Evolutionary conservation across 2,113 vertebrate species (phyloP), one percentile per base, ranked within the genome.

Genomic region (Platysternon megacephalum): DNA sequence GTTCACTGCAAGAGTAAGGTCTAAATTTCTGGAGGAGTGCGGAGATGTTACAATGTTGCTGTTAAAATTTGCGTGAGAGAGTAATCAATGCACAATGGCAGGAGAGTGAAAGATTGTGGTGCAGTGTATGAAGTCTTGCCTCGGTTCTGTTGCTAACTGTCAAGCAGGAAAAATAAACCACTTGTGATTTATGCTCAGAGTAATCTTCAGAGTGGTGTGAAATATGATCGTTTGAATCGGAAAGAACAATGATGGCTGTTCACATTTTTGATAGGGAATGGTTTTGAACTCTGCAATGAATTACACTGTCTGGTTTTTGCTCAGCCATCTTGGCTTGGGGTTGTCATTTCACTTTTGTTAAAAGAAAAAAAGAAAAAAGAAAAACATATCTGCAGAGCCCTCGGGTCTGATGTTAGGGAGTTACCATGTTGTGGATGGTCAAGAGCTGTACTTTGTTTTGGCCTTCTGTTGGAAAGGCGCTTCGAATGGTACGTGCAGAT

Each of bases 171-270:
- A 93, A 95, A 96, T 94, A 95, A 97, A 95, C 84, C 94, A 74
- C 89, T 51, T 74, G 84, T 95, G 95, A 97, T 97, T 96, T 94
- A 94, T 95, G 29, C 88, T 76, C 28, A 2, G 90, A 91, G 72
- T 93, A 96, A 95, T 96, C 95, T 97, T 93, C 14, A 7, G 58
- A 88, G 87, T 94, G 91, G 96, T 91, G 94, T 94, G 91, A 97
- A 97, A 96, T 96, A 93, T 87, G 79, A 72, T 74, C 10, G 94
- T 80, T 90, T 89, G 93, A 95, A 96, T 95, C 87, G 86, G 58
- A 79, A 93, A 93, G 95, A 95, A 86, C 96, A 95, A 97, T 95
- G 97, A 95, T 79, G 95, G 91, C 93, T 91, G 93, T 91, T 96
- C 81, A 86, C 28, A 0, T 51, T 93, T 97, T 48, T 94, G 96